Conservation (phyloP, 2,797 vertebrate species). For the Notamacropus eugenii region DNA sequence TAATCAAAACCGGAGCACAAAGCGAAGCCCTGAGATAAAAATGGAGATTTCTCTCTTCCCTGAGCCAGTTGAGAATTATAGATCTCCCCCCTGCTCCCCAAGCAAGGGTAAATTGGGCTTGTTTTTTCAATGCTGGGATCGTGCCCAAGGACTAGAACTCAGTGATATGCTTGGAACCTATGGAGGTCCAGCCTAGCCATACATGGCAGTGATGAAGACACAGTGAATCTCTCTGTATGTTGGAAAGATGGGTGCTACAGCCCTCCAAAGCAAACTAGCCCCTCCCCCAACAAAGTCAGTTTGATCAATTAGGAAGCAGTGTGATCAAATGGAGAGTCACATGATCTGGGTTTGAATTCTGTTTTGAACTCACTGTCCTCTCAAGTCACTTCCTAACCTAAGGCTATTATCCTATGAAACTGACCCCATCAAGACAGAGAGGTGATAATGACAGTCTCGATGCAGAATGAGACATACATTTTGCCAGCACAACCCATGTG, state of each 20-base stretch:
- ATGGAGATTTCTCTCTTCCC: not conserved
- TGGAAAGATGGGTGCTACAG: not conserved
- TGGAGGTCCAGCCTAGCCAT: not conserved
- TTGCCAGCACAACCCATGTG: not conserved
- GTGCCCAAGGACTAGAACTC: not conserved
- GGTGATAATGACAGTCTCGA: not conserved
- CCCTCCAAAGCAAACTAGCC: not conserved
- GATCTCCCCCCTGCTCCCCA: not conserved
- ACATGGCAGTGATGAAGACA: not conserved
- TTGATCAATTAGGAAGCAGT: not conserved
- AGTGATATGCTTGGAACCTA: not conserved
- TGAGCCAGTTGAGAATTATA: not conserved
- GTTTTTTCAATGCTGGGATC: not conserved
- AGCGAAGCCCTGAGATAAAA: not conserved
- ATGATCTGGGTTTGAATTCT: not conserved
- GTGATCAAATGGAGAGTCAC: not conserved
- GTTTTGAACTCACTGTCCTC: not conserved
- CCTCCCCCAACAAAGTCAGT: not conserved
- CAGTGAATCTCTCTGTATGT: not conserved
- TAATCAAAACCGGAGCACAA: not conserved
- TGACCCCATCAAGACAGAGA: not conserved
- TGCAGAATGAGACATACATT: not conserved
- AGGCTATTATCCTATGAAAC: no score
- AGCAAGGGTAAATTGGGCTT: not conserved
- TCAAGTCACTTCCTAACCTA: no score